Evolutionary conservation across 2,797 vertebrate species (phyloP), one percentile per base, ranked within the genome.

Genomic region (Orestias chungarensis): DNA sequence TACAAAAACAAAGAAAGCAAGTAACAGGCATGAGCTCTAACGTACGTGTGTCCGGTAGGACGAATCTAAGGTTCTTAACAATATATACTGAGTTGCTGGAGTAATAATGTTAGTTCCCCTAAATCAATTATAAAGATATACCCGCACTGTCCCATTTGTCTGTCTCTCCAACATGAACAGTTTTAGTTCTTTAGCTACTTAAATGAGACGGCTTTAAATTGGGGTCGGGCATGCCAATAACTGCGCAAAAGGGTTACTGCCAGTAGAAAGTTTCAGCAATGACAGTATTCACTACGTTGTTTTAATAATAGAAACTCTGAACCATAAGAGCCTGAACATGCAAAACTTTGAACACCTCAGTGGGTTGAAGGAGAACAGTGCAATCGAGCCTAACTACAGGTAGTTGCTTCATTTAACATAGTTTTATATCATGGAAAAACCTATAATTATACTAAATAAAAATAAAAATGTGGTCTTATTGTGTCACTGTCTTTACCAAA

Each of bases 291-390:
- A 76, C 82, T 84, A 83, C 72, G 46, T 44, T 72, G 67, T 76
- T 76, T 83, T 82, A 82, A 81, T 74, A 82, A 71, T 69, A 66
- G 76, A 85, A 86, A 81, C 70, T 76, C 49, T 86, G 80, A 86
- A 82, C 75, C 65, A 47, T n/a, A 76, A 64, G 15, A 64, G 66
- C 66, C 68, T 74, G 57, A 75, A 75, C 29, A 72, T 72, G 49
- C 18, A 70, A 35, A 54, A 44, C 23, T 65, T 66, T 43, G n/a
- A 79, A 71, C 47, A 50, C 52, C 65, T 81, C 29, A 50, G 54
- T 66, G 38, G 20, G 10, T 47, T 43, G 72, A 42, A 47, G 17
- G 61, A 29, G 46, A 38, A 73, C 10, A 64, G 38, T 43, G n/a
- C 7, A 70, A 14, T 40, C 44, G 35, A 17, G 33, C 27, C 43